Evolutionary conservation across 1,140 invertebrate species (phyloP).

Genomic region (Theocolax elegans): DNA sequence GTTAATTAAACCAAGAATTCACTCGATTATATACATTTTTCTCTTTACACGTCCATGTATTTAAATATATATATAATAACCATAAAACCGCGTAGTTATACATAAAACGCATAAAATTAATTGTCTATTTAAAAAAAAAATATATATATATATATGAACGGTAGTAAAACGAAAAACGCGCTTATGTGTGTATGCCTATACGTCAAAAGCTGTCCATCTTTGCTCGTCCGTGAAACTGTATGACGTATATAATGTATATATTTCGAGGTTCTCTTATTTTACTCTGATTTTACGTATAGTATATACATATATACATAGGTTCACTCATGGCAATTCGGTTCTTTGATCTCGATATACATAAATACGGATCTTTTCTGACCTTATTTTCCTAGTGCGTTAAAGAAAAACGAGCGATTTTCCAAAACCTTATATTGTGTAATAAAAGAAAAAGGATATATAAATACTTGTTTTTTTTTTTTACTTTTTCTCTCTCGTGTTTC

Average conservation of each 20-base stretch:
- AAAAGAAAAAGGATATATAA: too few species aligned
- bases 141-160: not conserved
- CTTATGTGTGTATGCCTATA: not conserved
- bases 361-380: too few species aligned
- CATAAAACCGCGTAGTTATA: too few species aligned
- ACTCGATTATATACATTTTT: too few species aligned
- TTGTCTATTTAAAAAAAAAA: too few species aligned
- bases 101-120: too few species aligned
- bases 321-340: not conserved
- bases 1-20: too few species aligned
- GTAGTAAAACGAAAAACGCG: not conserved
- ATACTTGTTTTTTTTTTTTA: too few species aligned
- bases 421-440: not conserved
- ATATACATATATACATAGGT: too few species aligned
- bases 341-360: conserved; percentile 10
- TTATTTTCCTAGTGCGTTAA: conserved; percentile 8
- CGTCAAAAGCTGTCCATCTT: conserved; percentile 6
- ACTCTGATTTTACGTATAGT: conserved; percentile 13
- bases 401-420: not conserved
- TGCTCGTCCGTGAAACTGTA: conserved; percentile 18
- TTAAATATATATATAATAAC: too few species aligned
- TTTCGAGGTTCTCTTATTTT: not conserved
- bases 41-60: too few species aligned
- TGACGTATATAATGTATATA: not conserved
- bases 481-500: too few species aligned